A percentile compares a stretch with the other conserved stretches of the same genome.
These are phyloP conservation scores for Toxonevra muliebris DNA, from an alignment of 2,888 invertebrate species.

Conservation along the genomic window DNA sequence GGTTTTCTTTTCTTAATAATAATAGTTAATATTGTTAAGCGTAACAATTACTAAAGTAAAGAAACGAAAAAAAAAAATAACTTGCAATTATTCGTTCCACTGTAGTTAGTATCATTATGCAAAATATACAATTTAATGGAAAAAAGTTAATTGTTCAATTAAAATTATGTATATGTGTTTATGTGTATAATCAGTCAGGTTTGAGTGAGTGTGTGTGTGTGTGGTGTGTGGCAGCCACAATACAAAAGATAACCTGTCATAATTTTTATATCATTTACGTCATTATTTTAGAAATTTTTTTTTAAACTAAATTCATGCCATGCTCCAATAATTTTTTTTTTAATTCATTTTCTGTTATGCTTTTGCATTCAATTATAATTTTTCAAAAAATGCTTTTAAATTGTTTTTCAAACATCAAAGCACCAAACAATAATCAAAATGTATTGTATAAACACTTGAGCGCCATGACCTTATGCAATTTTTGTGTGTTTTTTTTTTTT, in stretches of 20 bases:
- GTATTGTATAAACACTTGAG: constrained; percentile 12
- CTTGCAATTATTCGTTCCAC: constrained; percentile 8
- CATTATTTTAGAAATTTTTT: not conserved
- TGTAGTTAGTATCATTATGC: constrained; percentile 8
- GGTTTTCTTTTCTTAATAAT: too few relatives aligned
- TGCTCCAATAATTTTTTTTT: too few relatives aligned
- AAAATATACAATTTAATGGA: constrained; percentile 24
- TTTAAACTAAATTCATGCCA: too few relatives aligned
- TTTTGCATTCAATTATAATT: too few relatives aligned
- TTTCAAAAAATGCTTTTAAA: too few relatives aligned
- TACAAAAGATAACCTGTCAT: not conserved
- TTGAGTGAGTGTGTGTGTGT: not conserved
- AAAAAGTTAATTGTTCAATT: constrained; percentile 29
- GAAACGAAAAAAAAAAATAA: not conserved
- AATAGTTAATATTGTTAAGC: too few relatives aligned
- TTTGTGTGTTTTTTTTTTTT: not conserved
- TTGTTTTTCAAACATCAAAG: not conserved
- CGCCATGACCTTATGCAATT: constrained; percentile 27
- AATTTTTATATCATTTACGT: not conserved
- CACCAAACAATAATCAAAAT: not conserved
- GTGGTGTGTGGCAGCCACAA: not conserved
- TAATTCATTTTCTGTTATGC: too few relatives aligned
- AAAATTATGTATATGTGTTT: constrained; percentile 10
- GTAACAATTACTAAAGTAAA: too few relatives aligned
- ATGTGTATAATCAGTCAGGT: not conserved